Conservation (phyloP, 2,888 invertebrate genomes). For the Zelleria hepariella region DNA sequence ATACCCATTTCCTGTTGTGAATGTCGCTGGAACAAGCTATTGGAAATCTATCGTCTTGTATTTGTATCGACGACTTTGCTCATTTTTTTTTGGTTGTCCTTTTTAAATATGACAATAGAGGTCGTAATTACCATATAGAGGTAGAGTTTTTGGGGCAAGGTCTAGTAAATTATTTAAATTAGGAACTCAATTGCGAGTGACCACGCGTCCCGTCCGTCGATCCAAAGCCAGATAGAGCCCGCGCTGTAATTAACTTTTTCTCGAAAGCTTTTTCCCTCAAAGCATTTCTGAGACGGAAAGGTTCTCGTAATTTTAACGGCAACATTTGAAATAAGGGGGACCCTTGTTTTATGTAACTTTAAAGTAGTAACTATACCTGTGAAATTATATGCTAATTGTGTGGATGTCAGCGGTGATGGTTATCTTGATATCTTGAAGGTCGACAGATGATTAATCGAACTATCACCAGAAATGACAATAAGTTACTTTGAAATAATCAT, state of each 20-base stretch:
- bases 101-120: constrained; percentile 15
- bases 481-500: no score
- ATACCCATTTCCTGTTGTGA: constrained; percentile 52
- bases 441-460: neutral
- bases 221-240: constrained; percentile 42
- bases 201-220: constrained; percentile 12
- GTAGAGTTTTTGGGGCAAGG: constrained; percentile 24
- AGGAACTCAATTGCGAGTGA: constrained; percentile 47
- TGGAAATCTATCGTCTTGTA: neutral
- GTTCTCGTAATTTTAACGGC: constrained; percentile 46
- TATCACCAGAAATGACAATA: no score
- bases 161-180: constrained; percentile 47
- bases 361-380: constrained; percentile 18
- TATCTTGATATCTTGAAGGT: neutral
- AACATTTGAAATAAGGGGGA: constrained; percentile 30
- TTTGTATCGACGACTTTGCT: neutral
- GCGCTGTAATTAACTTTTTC: constrained; percentile 43
- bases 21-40: neutral
- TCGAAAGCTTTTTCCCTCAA: constrained; percentile 27
- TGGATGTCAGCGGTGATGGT: neutral
- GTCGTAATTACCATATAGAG: constrained; percentile 19
- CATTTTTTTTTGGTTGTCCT: neutral
- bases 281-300: constrained; percentile 20
- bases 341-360: constrained; percentile 12
- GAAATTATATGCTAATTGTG: constrained; percentile 21